Conservation (phyloP, 2,797 vertebrate genomes). For the Eremophila alpestris region DNA sequence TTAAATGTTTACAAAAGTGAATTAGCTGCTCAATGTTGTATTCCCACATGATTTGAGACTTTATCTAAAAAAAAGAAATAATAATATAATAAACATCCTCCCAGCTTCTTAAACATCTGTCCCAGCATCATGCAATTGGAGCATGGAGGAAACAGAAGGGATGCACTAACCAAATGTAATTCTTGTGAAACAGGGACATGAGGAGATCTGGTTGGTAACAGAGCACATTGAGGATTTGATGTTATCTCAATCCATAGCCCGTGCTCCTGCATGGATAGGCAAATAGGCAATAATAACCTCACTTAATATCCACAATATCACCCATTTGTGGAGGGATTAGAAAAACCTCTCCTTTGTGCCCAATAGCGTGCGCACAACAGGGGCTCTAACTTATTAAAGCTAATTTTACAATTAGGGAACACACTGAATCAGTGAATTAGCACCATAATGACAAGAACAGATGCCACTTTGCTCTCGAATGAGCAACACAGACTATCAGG, state of each 20-base stretch:
- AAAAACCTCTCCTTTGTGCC: background rate
- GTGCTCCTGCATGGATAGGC: background rate
- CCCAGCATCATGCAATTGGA: background rate
- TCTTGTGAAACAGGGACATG: background rate
- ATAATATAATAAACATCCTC: background rate
- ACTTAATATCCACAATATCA: background rate
- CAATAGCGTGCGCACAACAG: background rate
- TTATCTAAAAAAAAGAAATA: slow-evolving; percentile 3
- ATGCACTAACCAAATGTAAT: background rate
- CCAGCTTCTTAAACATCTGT: slow-evolving; percentile 39
- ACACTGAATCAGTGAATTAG: slow-evolving; percentile 13
- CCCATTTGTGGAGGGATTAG: background rate
- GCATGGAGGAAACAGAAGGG: slow-evolving; percentile 3
- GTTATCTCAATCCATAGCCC: background rate
- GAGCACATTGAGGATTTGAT: background rate
- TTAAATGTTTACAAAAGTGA: background rate
- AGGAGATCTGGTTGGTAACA: background rate
- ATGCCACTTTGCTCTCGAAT: slow-evolving; percentile 33
- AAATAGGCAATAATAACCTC: background rate
- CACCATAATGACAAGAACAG: background rate
- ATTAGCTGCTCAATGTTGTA: background rate
- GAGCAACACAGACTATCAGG: background rate
- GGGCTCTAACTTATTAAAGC: background rate
- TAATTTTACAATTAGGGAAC: slow-evolving; percentile 22
- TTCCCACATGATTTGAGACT: background rate